A percentile compares a stretch with the other conserved stretches of the same genome.
Conservation (phyloP, 1,140 invertebrate species). For the Camponotus vicinus region DNA sequence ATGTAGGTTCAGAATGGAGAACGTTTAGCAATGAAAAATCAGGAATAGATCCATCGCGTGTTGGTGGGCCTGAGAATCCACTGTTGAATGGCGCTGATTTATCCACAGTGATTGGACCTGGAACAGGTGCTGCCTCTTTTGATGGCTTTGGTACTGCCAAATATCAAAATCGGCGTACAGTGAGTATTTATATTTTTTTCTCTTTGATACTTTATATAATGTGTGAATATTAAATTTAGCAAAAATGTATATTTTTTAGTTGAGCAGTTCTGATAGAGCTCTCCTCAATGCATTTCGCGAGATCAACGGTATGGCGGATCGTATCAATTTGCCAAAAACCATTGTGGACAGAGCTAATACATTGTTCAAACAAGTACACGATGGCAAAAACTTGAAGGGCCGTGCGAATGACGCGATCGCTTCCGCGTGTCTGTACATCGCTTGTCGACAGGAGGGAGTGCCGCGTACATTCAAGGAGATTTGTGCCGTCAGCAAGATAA, state of each 20-base stretch:
- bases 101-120: conserved; percentile 98
- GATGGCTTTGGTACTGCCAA: conserved; percentile 95
- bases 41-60: conserved; percentile 98
- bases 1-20: conserved; percentile 99
- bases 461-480: conserved; percentile 99
- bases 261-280: conserved; percentile 97
- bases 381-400: conserved; percentile 97
- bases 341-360: conserved; percentile 98
- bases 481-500: conserved; percentile 99
- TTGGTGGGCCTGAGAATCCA: conserved; percentile 98
- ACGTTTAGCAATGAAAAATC: conserved; percentile 99
- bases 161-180: conserved; percentile 97
- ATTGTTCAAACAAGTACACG: conserved; percentile 99
- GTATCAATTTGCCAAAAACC: conserved; percentile 98
- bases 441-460: conserved; percentile 99
- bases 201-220: background rate
- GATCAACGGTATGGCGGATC: conserved; percentile 98
- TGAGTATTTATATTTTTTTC: conserved; percentile 80
- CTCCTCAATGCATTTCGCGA: conserved; percentile 98
- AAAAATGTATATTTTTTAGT: conserved; percentile 83
- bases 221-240: background rate
- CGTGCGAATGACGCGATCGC: conserved; percentile 99
- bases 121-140: conserved; percentile 93
- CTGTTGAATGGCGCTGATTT: conserved; percentile 98
- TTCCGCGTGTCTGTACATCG: conserved; percentile 99